Conservation (phyloP, 2,797 vertebrate species). For the Gymnothorax javanicus region DNA sequence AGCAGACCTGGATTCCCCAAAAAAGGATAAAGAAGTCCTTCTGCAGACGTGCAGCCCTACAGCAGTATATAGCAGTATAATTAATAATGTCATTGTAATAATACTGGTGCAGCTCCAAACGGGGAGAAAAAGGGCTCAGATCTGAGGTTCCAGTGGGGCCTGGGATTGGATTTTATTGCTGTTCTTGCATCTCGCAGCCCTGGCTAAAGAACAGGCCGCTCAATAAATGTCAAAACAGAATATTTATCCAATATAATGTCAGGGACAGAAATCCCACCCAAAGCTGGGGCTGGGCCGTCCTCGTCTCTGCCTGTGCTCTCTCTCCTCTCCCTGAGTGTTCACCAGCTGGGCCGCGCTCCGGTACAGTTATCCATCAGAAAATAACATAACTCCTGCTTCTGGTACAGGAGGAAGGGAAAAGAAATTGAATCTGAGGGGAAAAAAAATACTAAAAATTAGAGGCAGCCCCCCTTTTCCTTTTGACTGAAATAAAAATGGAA, state of each 20-base stretch:
- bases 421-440: too few relatives aligned
- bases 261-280: background rate
- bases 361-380: background rate
- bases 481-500: background rate
- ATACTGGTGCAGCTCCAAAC: background rate
- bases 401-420: background rate
- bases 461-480: background rate
- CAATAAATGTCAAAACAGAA: constrained; percentile 13
- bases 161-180: constrained; percentile 13
- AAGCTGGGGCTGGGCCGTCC: background rate
- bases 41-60: too few relatives aligned
- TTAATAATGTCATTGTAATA: background rate
- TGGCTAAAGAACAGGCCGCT: background rate
- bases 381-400: background rate
- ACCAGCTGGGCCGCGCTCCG: background rate
- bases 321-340: background rate
- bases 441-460: background rate
- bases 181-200: background rate
- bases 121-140: background rate
- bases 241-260: constrained; percentile 7
- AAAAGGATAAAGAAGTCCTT: background rate
- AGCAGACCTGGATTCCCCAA: background rate
- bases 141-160: background rate
- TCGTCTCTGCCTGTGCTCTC: background rate
- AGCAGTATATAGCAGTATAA: background rate